Evolutionary conservation across 2,888 invertebrate genomes (phyloP).

Genomic region (Gastrophysa polygoni): DNA sequence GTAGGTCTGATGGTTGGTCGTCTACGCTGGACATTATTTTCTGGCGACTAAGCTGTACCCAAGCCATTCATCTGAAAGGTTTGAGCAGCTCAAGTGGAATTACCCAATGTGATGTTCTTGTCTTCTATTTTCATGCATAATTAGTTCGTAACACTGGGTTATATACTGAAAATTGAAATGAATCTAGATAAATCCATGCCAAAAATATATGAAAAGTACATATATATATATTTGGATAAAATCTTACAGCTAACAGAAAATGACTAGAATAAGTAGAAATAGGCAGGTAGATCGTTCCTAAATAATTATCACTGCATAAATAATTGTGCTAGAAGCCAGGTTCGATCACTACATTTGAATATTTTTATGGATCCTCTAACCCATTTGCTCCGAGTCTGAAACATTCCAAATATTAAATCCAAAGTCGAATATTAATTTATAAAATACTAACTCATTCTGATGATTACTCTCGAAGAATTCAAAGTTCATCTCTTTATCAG

Average conservation of each 20-base stretch:
- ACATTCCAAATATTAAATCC: constrained; percentile 7
- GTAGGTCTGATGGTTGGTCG: no score
- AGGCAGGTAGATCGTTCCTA: not conserved
- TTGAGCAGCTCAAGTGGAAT: no score
- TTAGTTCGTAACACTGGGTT: no score
- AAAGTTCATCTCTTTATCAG: constrained; percentile 50
- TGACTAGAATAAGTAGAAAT: constrained; percentile 33
- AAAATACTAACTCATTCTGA: constrained; percentile 44
- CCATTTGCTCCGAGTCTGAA: constrained; percentile 10
- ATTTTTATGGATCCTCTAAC: constrained; percentile 6
- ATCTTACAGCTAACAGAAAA: constrained; percentile 22
- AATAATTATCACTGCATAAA: not conserved
- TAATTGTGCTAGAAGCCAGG: constrained; percentile 15
- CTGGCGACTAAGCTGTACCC: no score
- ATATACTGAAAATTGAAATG: no score
- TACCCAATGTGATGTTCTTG: no score
- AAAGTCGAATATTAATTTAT: constrained; percentile 20
- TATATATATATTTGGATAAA: constrained; percentile 5
- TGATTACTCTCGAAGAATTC: constrained; percentile 50
- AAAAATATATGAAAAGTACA: not conserved
- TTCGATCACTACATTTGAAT: no score
- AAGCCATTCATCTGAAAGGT: no score
- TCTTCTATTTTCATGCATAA: no score
- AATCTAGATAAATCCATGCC: not conserved
- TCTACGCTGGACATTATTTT: no score